phyloP scores from a whole-genome alignment of 2,113 vertebrate species.

The Castor canadensis region DNA sequence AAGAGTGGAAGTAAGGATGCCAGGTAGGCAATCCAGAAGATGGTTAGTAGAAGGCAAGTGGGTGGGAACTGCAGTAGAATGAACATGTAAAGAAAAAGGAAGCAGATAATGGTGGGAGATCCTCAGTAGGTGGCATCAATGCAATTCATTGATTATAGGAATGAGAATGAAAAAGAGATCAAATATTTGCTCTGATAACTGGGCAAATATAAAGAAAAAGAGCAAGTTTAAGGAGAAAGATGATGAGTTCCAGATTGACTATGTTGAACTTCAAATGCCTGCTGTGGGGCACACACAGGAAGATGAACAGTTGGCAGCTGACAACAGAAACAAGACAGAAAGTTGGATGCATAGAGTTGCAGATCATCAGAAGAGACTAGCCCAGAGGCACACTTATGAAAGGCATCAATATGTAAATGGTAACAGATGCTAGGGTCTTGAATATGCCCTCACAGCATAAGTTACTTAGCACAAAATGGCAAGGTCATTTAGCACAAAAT shows the following conservation, averaged over 20 bases:
- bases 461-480: background rate
- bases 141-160: background rate
- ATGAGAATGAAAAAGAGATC: background rate
- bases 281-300: accelerated
- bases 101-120: background rate
- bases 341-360: background rate
- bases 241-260: background rate
- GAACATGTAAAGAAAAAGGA: background rate
- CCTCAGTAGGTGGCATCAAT: background rate
- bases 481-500: background rate
- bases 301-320: background rate
- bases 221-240: background rate
- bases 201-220: background rate
- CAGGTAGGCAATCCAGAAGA: background rate
- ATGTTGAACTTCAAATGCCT: background rate
- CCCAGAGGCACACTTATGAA: background rate
- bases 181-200: background rate
- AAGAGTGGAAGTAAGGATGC: background rate
- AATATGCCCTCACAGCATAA: background rate
- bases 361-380: background rate
- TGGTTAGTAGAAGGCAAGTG: accelerated
- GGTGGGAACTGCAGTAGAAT: too few species aligned
- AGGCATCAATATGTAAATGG: background rate
- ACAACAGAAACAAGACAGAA: background rate
- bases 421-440: background rate